Evolutionary conservation across 2,797 vertebrate genomes (phyloP).

Genomic region (Antennarius maculatus): DNA sequence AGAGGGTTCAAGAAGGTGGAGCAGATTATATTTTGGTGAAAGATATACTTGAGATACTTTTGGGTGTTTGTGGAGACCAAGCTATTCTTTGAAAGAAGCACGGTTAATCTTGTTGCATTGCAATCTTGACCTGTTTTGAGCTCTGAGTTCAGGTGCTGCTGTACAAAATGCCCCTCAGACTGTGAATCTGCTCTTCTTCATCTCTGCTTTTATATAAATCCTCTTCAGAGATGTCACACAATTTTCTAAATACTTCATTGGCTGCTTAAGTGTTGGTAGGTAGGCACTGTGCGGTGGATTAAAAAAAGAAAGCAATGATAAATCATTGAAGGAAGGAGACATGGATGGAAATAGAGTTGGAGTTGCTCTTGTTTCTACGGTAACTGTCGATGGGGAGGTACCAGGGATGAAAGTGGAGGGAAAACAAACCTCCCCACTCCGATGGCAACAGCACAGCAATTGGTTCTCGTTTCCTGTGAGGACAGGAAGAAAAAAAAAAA

Average conservation of each 20-base stretch:
- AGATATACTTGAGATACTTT: slow-evolving; percentile 40
- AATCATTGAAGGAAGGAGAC: slow-evolving; percentile 82
- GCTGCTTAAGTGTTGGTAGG: slow-evolving; percentile 73
- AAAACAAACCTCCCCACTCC: slow-evolving; percentile 85
- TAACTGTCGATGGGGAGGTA: slow-evolving; percentile 87
- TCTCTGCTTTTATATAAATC: slow-evolving; percentile 61
- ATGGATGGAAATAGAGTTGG: slow-evolving; percentile 87
- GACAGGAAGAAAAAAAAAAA: slow-evolving; percentile 67
- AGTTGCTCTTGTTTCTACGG: slow-evolving; percentile 90
- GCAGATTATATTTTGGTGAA: slow-evolving; percentile 35
- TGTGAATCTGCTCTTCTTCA: slow-evolving; percentile 46
- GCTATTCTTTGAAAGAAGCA: slow-evolving; percentile 28
- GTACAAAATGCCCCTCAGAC: slow-evolving; percentile 36
- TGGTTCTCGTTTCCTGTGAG: slow-evolving; percentile 85
- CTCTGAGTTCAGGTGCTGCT: slow-evolving; percentile 43
- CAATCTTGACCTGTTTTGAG: slow-evolving; percentile 38
- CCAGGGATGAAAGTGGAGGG: slow-evolving; percentile 82
- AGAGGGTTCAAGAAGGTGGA: slow-evolving; percentile 35
- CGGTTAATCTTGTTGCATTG: slow-evolving; percentile 55
- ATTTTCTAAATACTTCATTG: slow-evolving; percentile 73
- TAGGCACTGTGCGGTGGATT: slow-evolving; percentile 67
- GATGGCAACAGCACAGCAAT: slow-evolving; percentile 88
- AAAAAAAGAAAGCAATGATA: slow-evolving; percentile 76
- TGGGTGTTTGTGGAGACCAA: slow-evolving; percentile 41
- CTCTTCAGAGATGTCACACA: slow-evolving; percentile 66